Evolutionary conservation across 2,113 vertebrate species (phyloP), one percentile per base, ranked within the genome.

Genomic region (Tylochromis polylepis): DNA sequence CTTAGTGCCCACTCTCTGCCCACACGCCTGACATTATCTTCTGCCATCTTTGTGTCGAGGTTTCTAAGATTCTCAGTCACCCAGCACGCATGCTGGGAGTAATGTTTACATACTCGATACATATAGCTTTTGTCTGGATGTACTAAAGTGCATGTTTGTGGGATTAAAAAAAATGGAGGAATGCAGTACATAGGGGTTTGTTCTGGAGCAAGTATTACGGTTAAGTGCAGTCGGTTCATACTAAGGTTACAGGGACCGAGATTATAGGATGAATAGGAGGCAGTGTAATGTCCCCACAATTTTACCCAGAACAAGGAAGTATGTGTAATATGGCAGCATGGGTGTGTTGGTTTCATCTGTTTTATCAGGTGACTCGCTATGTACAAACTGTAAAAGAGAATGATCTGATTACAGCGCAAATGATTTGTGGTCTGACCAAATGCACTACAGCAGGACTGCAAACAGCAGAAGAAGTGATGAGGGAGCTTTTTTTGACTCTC

Each of bases 191-290:
- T 49, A 18, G 8, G 38, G 46, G 46, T 41, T 3, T 24, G 7
- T 67, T 60, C 24, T 56, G 24, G 36, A 5, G 29, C 18, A 36
- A 16, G 27, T 15, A 70, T 82, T 62, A 70, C 83, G 49, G 34
- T 79, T 46, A 81, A 53, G 80, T 75, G 29, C 51, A 59, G 41
- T 84, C 27, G 72, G 85, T 81, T 93, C 72, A 90, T n/a, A 18
- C 20, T 29, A 4, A 86, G 85, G 90, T 88, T 62, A 34, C 5
- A 85, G 24, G 84, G 53, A 53, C 79, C n/a, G 27, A 88, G 51
- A 85, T 89, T 24, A 79, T 55, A 8, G 16, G 38, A 85, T 87
- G 51, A 91, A 87, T 85, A 51, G 49, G 86, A 79, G 59, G 79
- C 16, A 75, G 29, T 77, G 65, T 86, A 56, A 83, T 57, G 55